Evolutionary conservation across 2,888 invertebrate genomes (phyloP).

Genomic region (Scelioninae gen. 1): DNA sequence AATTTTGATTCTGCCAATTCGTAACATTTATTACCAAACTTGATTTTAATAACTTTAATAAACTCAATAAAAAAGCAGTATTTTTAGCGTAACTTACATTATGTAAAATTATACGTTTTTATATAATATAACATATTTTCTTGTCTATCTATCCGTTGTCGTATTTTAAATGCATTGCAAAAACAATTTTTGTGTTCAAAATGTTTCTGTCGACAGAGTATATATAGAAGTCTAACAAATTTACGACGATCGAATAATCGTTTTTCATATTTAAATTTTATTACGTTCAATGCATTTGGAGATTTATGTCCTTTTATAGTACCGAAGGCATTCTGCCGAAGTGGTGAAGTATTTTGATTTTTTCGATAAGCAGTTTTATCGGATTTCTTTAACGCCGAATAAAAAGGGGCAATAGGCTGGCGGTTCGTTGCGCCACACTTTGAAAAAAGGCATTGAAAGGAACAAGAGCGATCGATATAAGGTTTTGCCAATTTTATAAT

Average conservation of each 20-base stretch:
- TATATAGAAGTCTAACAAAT: constrained; percentile 12
- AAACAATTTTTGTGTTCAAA: constrained; percentile 1
- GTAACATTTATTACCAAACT: too few species aligned
- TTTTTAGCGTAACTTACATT: too few species aligned
- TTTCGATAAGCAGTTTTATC: constrained; percentile 66
- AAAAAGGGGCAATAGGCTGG: constrained; percentile 53
- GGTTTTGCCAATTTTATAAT: constrained; percentile 80
- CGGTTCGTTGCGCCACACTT: constrained; percentile 54
- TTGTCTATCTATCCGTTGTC: too few species aligned
- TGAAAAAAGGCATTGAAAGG: constrained; percentile 64
- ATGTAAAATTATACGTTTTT: too few species aligned
- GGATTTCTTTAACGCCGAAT: constrained; percentile 56
- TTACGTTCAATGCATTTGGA: constrained; percentile 26
- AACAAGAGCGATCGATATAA: constrained; percentile 76
- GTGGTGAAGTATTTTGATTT: constrained; percentile 60
- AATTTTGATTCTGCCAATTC: too few species aligned
- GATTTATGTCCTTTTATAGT: constrained; percentile 48
- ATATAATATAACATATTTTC: too few species aligned
- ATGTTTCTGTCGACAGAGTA: constrained; percentile 14
- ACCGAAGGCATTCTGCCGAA: constrained; percentile 35
- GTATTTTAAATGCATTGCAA: not conserved
- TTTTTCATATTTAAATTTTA: constrained; percentile 62
- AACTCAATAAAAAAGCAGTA: too few species aligned
- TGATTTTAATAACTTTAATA: too few species aligned
- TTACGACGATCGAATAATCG: constrained; percentile 53